Evolutionary conservation across 2,797 vertebrate genomes (phyloP), one percentile per base, ranked within the genome.

Genomic region (Mus caroli): DNA sequence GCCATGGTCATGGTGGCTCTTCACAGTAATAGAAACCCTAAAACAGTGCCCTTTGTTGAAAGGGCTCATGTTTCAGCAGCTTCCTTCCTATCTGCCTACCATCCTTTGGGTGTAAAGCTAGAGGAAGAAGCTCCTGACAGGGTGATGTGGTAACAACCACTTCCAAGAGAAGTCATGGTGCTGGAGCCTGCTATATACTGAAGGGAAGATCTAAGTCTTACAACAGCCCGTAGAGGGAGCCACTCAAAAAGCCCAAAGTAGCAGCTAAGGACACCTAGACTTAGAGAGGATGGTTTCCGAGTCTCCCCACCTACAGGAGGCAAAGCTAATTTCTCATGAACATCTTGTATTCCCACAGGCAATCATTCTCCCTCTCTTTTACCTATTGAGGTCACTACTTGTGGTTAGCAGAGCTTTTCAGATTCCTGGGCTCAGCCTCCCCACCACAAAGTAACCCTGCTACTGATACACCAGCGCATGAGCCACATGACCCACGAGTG

Each of bases 401-500:
- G 10, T 34, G 43, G 26, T 37, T 31, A 54, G 40, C 67, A 46
- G 76, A 40, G 24, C 4, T 3, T 67, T 31, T 34, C 19, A 76
- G 71, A 60, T 43, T 60, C 28, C 54, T 11, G 0, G n/a, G 56
- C 12, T 40, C 12, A 2, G 11, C 43, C 88, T 4, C 0, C 20
- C 6, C 22, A 1, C 3, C 46, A 17, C 0, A 1, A 13, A 50
- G 19, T 0, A 34, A 1, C 4, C 1, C 46, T 34, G 31, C 26
- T 17, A 10, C 2, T 10, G 62, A 20, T 3, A 67, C 43, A 6
- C 26, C 43, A 1, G 0, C 0, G 1, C 26, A 10, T 28, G 37
- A 15, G 56, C 60, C 0, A 24, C 17, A 3, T 2, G 50, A 62
- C n/a, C 67, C 50, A 7, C 12, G 31, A 11, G 19, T 19, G 3